These are phyloP conservation scores for Galeopterus variegatus DNA, from an alignment of 2,113 vertebrate genomes.

Conservation along the genomic window DNA sequence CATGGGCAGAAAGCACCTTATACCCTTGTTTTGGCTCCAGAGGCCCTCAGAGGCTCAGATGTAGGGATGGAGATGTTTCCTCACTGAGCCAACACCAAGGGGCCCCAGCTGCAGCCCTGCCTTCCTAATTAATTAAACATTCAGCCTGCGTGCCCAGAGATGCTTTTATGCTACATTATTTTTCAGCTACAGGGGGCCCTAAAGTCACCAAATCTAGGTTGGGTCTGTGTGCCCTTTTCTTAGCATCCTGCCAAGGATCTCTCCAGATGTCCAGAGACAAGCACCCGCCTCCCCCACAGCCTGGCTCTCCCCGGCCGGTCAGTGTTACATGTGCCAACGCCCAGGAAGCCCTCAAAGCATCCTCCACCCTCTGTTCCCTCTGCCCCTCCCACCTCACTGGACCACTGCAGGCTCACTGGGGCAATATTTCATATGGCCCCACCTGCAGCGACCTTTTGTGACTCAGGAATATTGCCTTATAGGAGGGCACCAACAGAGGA, in stretches of 20 bases:
- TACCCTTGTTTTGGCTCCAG: not conserved
- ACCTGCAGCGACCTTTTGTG: not conserved
- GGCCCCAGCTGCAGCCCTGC: not conserved
- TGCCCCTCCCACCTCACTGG: not conserved
- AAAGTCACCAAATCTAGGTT: constrained; percentile 59
- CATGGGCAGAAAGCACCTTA: not conserved
- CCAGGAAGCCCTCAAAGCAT: constrained; percentile 71
- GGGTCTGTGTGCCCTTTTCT: constrained; percentile 22
- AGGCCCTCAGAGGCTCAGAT: not conserved
- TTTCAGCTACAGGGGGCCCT: constrained; percentile 61
- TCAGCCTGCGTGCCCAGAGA: constrained; percentile 42
- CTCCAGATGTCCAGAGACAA: constrained; percentile 51
- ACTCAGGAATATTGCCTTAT: not conserved
- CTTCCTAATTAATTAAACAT: constrained; percentile 71
- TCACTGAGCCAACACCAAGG: not conserved
- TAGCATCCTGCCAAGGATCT: constrained; percentile 45
- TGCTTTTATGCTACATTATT: constrained; percentile 64
- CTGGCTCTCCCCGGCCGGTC: constrained; percentile 41
- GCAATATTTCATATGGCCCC: not conserved
- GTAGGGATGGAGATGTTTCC: constrained; percentile 27
- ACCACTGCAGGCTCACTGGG: not conserved
- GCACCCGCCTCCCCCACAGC: constrained; percentile 54
- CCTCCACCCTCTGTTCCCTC: not conserved
- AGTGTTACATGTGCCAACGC: not conserved
- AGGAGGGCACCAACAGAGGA: not conserved